Conservation (phyloP, 1,140 invertebrate genomes). For the Sweltsa coloradensis region DNA sequence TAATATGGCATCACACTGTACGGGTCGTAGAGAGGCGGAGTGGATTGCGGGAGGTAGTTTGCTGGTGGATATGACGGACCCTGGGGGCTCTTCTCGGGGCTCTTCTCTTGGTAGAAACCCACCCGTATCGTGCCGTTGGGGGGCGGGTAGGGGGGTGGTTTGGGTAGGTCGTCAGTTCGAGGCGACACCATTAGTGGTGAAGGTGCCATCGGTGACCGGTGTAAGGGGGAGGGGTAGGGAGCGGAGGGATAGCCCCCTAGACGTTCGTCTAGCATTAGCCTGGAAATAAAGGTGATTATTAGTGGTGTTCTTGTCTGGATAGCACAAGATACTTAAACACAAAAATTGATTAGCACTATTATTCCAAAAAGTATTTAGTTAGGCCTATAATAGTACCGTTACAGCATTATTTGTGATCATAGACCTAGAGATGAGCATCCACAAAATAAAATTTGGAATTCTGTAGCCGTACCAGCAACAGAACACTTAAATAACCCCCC, state of each 20-base stretch:
- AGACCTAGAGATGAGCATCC: too few species aligned
- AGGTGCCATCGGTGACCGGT: conserved; percentile 40
- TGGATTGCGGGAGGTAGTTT: background rate
- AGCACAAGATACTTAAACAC: too few species aligned
- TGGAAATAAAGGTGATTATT: too few species aligned
- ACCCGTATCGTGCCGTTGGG: conserved; percentile 59
- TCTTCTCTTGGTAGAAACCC: conserved; percentile 67
- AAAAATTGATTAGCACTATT: too few species aligned
- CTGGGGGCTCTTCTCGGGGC: conserved; percentile 35
- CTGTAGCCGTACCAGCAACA: too few species aligned
- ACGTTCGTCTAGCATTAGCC: conserved; percentile 43
- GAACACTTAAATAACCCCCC: too few species aligned
- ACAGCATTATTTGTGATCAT: too few species aligned
- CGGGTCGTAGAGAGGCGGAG: background rate
- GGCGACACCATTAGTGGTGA: conserved; percentile 41
- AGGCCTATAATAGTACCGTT: too few species aligned
- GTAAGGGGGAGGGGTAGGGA: conserved; percentile 47
- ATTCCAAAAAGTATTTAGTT: too few species aligned
- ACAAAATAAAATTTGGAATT: too few species aligned
- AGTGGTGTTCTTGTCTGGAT: too few species aligned
- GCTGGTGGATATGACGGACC: background rate
- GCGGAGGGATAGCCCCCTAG: conserved; percentile 41
- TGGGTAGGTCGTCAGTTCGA: conserved; percentile 41
- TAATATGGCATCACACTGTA: conserved; percentile 14
- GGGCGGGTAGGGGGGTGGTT: conserved; percentile 44